phyloP scores from a whole-genome alignment of 2,797 vertebrate species.

The Hemibagrus guttatus region DNA sequence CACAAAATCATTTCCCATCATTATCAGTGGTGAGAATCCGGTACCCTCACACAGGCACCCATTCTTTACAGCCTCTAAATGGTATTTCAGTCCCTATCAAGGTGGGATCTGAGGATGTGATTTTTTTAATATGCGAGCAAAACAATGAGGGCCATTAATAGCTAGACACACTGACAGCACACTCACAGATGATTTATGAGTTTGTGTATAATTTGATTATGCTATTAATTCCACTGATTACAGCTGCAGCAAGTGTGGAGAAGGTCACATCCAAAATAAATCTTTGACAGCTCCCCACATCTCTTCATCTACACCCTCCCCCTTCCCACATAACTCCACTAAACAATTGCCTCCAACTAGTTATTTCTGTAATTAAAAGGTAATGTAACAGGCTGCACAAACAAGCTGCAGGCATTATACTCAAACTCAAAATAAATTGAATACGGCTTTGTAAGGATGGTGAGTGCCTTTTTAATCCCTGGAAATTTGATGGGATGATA shows the following conservation, averaged over 20 bases:
- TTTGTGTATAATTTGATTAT: constrained; percentile 91
- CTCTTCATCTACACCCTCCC: constrained; percentile 57
- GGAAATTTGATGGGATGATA: constrained; percentile 28
- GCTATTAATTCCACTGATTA: constrained; percentile 91
- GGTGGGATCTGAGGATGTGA: constrained; percentile 73
- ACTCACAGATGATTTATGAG: constrained; percentile 82
- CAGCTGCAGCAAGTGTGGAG: constrained; percentile 80
- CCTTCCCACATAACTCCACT: constrained; percentile 65
- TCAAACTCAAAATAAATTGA: constrained; percentile 51
- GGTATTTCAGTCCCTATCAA: constrained; percentile 79
- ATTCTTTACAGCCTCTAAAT: constrained; percentile 74
- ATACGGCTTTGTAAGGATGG: constrained; percentile 28
- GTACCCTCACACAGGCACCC: constrained; percentile 65
- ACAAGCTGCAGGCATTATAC: constrained; percentile 69
- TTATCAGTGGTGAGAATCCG: constrained; percentile 81
- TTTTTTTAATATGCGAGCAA: constrained; percentile 79
- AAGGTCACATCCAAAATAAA: constrained; percentile 90
- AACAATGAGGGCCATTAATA: constrained; percentile 83
- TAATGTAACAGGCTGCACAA: constrained; percentile 81
- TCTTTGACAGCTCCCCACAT: constrained; percentile 74
- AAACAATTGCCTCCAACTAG: constrained; percentile 82
- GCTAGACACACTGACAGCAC: constrained; percentile 76
- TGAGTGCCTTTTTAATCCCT: constrained; percentile 17
- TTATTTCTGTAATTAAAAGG: constrained; percentile 88
- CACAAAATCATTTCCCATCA: constrained; percentile 76